Conservation (phyloP, 2,888 invertebrate species). For the Plusia festucae region DNA sequence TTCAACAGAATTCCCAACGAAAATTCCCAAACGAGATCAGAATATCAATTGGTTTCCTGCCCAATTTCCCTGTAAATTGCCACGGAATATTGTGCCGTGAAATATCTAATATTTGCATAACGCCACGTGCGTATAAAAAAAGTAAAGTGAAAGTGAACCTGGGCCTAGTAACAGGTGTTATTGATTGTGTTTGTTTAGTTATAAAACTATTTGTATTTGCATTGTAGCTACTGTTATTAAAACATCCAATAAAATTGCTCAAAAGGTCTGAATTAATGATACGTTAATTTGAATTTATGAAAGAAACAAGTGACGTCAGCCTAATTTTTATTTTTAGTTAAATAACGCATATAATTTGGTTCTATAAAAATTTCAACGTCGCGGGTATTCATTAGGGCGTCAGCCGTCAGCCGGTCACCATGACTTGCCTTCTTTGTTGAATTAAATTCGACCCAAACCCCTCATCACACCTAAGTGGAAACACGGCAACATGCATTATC, state of each 20-base stretch:
- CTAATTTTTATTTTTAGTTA: constrained; percentile 5
- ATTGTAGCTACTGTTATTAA: constrained; percentile 61
- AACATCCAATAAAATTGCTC: constrained; percentile 45
- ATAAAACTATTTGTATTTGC: constrained; percentile 62
- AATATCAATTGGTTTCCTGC: constrained; percentile 85
- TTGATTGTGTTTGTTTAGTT: constrained; percentile 76
- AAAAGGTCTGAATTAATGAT: constrained; percentile 27
- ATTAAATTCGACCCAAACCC: constrained; percentile 49
- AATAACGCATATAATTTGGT: constrained; percentile 39
- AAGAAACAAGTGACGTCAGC: constrained; percentile 26
- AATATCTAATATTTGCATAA: constrained; percentile 82
- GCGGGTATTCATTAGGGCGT: constrained; percentile 45
- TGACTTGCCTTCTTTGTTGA: constrained; percentile 47
- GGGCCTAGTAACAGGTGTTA: constrained; percentile 80
- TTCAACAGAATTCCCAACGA: constrained; percentile 76
- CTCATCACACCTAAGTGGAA: constrained; percentile 48
- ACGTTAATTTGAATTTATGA: constrained; percentile 14
- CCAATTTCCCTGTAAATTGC: constrained; percentile 85
- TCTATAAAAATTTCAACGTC: constrained; percentile 44
- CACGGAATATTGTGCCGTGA: constrained; percentile 81
- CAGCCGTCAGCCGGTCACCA: constrained; percentile 36
- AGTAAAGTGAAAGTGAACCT: constrained; percentile 77
- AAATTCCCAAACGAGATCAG: constrained; percentile 83
- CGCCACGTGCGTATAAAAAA: constrained; percentile 73
- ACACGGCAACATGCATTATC: constrained; percentile 24